phyloP scores from a whole-genome alignment of 2,113 vertebrate genomes.

The Naja naja region DNA sequence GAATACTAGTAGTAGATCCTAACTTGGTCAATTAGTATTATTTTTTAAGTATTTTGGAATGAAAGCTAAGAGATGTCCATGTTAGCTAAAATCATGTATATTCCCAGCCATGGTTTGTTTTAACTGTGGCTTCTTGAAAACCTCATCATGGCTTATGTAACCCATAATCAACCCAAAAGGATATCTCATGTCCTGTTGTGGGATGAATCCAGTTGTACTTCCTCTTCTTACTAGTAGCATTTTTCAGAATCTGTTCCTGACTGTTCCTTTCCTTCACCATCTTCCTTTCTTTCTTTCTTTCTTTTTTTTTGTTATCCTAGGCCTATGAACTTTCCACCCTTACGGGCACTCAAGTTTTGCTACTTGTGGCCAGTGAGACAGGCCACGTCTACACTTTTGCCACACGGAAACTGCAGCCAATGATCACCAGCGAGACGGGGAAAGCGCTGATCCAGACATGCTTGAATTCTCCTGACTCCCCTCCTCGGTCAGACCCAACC shows the following conservation, averaged over 20 bases:
- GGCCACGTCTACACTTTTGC: conserved; percentile 98
- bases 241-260: background rate
- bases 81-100: background rate
- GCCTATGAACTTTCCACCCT: conserved; percentile 97
- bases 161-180: background rate
- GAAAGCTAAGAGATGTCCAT: background rate
- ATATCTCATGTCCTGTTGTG: background rate
- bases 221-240: too few species aligned
- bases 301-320: conserved; percentile 57
- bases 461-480: conserved; percentile 97
- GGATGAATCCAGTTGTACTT: background rate
- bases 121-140: background rate
- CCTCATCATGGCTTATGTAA: background rate
- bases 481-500: conserved; percentile 92
- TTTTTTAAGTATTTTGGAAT: background rate
- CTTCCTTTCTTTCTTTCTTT: background rate
- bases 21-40: background rate
- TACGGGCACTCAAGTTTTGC: conserved; percentile 95
- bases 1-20: background rate
- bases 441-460: conserved; percentile 98
- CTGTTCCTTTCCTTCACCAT: background rate
- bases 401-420: conserved; percentile 96
- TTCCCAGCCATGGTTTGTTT: background rate
- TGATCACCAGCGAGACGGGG: conserved; percentile 99
- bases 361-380: conserved; percentile 96